Evolutionary conservation across 2,113 vertebrate genomes (phyloP), one percentile per base, ranked within the genome.

Genomic region (Lota lota): DNA sequence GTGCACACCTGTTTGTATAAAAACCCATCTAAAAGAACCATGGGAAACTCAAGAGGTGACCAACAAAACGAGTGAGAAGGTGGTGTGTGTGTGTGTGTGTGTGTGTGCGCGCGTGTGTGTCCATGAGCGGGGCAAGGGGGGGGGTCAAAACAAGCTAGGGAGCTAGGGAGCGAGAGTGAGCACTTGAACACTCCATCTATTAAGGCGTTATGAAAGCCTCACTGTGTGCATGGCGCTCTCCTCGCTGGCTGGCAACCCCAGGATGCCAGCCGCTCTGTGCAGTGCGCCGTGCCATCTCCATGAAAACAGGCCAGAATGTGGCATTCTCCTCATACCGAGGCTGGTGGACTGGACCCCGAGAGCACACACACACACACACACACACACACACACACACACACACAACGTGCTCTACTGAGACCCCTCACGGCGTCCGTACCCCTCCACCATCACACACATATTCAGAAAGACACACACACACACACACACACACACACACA

Each of bases 301-400:
- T 79, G 91, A 94, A 89, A 91, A 82, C 78, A 5, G 74, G 77
- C 79, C 89, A 91, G 93, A 89, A 94, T 95, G 94, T 89, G 81
- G 88, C 85, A 91, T 90, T 82, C 83, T 81, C 79, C 80, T 81
- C 81, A 85, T 75, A 70, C 79, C 80, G 68, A 20, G 75, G 63
- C 60, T 65, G 53, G 18, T 56, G 61, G 50, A 24, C n/a, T 53
- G 66, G 73, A 77, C 61, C 56, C 51, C 70, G 51, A 54, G 66
- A 77, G 59, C 56, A 33, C 73, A 53, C 47, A 54, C 50, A 70
- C 62, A 57, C 22, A 67, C 64, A 67, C 47, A 51, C n/a, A 72
- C 53, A 56, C 53, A 56, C 53, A 56, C 79, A 70, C 67, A 61
- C 18, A 51, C 77, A 56, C 53, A 56, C 53, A 56, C 53, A 67